A percentile compares a stretch with the other conserved stretches of the same genome.
Evolutionary conservation across 2,888 invertebrate genomes (phyloP).

Genomic region (Mythimna vitellina): DNA sequence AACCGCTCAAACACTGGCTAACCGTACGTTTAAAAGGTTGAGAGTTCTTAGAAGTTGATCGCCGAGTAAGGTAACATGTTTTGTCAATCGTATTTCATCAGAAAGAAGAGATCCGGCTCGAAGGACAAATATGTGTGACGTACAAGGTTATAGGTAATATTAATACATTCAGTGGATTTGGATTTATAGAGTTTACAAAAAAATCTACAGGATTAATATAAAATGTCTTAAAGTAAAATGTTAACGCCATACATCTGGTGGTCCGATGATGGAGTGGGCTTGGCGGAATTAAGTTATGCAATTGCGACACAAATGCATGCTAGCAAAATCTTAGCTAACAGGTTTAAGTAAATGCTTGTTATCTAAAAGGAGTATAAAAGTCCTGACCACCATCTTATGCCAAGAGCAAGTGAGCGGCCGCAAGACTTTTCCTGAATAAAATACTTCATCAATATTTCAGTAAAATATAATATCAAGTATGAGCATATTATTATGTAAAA

Average conservation of each 20-base stretch:
- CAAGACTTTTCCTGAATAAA: slow-evolving; percentile 15
- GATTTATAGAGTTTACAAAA: not conserved
- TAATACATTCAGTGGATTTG: not conserved
- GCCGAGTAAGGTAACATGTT: not conserved
- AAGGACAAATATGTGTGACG: not conserved
- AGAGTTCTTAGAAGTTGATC: not conserved
- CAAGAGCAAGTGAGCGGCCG: not conserved
- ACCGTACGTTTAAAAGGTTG: too few relatives aligned
- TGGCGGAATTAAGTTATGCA: too few relatives aligned
- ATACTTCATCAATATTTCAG: slow-evolving; percentile 19
- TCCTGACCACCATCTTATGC: not conserved
- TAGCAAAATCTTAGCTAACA: too few relatives aligned
- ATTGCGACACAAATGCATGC: too few relatives aligned
- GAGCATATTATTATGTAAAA: slow-evolving; percentile 60
- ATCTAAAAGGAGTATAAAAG: not conserved
- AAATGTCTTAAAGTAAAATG: not conserved
- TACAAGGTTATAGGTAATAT: not conserved
- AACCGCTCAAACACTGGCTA: too few relatives aligned
- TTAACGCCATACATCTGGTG: too few relatives aligned
- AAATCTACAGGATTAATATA: not conserved
- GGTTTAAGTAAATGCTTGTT: not conserved
- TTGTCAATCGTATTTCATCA: not conserved
- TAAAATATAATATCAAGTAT: slow-evolving; percentile 17
- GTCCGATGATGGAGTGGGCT: too few relatives aligned
- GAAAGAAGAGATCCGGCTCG: too few relatives aligned